Conservation (phyloP, 2,113 vertebrate genomes). For the Chrysemys picta region DNA sequence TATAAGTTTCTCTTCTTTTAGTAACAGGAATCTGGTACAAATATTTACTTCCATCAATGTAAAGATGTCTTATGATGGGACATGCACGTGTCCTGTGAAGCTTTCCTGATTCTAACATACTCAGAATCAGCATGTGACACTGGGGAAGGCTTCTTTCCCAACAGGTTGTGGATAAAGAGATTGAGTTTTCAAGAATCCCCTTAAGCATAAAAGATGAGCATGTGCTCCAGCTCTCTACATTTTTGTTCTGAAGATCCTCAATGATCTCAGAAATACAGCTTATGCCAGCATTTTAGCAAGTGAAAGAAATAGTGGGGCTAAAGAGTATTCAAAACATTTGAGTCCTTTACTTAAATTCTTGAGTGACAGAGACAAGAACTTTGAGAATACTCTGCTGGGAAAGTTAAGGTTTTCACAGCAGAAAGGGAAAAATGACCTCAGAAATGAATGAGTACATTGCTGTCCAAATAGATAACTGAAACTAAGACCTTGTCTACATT, state of each 20-base stretch:
- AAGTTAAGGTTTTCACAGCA: not conserved
- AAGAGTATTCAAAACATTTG: not conserved
- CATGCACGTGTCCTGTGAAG: not conserved
- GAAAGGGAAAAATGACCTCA: fast-evolving
- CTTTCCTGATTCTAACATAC: not conserved
- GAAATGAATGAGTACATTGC: not conserved
- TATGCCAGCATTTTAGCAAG: not conserved
- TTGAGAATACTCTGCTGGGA: not conserved
- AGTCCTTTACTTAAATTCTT: not conserved
- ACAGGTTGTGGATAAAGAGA: not conserved
- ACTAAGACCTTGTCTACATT: not conserved
- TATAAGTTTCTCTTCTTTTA: not conserved
- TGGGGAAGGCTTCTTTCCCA: not conserved
- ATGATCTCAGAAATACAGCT: not conserved
- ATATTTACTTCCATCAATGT: fast-evolving
- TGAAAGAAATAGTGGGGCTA: not conserved
- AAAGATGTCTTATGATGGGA: not conserved
- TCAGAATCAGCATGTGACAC: not conserved
- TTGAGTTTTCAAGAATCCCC: not conserved
- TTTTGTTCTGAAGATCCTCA: not conserved
- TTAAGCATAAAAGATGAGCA: not conserved
- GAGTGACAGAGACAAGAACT: not conserved
- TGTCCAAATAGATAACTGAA: not conserved
- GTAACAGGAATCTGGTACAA: not conserved
- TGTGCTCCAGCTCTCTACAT: not conserved